Conservation (phyloP, 2,888 invertebrate species). For the Oasisia sp. region DNA sequence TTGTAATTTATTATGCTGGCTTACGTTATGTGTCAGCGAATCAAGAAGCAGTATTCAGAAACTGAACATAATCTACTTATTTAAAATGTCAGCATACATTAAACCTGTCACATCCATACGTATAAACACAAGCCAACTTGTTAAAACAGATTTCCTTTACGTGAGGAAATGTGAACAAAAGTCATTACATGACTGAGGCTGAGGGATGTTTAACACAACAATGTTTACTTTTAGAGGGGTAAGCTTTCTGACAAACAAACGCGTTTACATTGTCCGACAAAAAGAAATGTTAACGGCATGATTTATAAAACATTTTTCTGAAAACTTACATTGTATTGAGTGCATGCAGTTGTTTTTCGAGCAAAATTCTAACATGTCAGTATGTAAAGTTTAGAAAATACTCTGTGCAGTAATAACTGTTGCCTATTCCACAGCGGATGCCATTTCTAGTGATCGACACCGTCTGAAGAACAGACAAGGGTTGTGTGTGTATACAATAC, state of each 20-base stretch:
- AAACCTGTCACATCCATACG: not conserved
- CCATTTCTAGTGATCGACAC: not conserved
- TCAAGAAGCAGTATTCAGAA: constrained; percentile 2
- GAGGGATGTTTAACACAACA: not conserved
- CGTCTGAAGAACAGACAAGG: not conserved
- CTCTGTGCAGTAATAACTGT: not conserved
- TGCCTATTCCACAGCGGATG: not conserved
- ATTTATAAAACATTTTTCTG: constrained; percentile 6
- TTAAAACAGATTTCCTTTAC: not conserved
- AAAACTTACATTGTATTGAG: not conserved
- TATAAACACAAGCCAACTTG: not conserved
- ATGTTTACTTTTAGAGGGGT: not conserved
- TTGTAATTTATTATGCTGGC: not conserved
- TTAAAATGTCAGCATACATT: not conserved
- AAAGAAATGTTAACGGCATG: not conserved
- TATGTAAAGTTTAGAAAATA: constrained; percentile 12
- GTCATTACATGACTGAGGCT: not conserved
- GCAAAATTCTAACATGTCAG: not conserved
- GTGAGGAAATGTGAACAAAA: not conserved
- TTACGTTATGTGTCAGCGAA: not conserved
- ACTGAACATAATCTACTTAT: constrained; percentile 9
- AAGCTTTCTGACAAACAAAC: not conserved
- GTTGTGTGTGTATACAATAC: not conserved
- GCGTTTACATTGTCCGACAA: not conserved
- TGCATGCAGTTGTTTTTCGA: not conserved